Evolutionary conservation across 2,797 vertebrate genomes (phyloP).

Genomic region (Etheostoma nigrum): DNA sequence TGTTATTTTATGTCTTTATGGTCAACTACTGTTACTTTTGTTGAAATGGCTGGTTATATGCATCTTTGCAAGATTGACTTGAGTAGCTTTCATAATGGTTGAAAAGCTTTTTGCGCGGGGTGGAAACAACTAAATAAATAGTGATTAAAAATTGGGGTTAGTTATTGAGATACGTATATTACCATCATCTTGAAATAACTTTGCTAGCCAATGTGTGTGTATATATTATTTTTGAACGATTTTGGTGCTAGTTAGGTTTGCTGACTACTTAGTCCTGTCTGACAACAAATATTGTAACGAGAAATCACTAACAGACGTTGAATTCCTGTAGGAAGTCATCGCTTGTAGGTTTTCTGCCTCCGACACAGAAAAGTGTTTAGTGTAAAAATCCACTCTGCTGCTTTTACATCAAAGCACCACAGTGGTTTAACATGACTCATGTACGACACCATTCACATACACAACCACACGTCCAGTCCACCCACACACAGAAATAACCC

Average conservation of each 20-base stretch:
- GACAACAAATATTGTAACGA: not conserved
- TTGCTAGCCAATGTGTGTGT: accelerated
- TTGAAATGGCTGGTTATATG: not conserved
- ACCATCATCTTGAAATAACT: not conserved
- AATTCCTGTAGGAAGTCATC: not conserved
- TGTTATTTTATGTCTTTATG: not conserved
- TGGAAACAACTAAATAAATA: not conserved
- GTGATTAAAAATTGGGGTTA: not conserved
- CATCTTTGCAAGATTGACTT: not conserved
- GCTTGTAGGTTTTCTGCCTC: not conserved
- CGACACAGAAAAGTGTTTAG: not conserved
- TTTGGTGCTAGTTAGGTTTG: not conserved
- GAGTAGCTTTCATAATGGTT: not conserved
- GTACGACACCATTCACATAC: conserved; percentile 45
- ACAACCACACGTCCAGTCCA: conserved; percentile 42
- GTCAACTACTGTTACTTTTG: not conserved
- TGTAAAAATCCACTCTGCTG: conserved; percentile 17
- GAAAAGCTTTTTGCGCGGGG: not conserved
- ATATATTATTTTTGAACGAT: not conserved
- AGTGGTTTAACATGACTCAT: conserved; percentile 39
- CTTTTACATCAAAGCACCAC: conserved; percentile 17
- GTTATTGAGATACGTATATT: not conserved
- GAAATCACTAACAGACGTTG: not conserved
- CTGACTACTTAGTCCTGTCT: conserved; percentile 3
- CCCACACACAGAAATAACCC: conserved; percentile 71